Evolutionary conservation across 2,888 invertebrate genomes (phyloP).

Genomic region (Drosophila austrosaltans): DNA sequence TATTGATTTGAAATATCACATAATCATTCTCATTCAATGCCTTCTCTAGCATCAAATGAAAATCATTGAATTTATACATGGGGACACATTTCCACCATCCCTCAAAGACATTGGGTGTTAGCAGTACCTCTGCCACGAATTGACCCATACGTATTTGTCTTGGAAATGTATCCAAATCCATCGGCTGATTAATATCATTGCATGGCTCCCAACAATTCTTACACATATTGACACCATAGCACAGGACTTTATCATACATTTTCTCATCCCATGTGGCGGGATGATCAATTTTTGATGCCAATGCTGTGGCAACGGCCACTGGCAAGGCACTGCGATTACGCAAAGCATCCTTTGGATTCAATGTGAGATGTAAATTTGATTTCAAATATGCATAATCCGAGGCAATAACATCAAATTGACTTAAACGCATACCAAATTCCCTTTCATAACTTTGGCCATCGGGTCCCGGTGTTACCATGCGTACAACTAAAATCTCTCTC

Average conservation of each 20-base stretch:
- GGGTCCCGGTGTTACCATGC: conserved; percentile 69
- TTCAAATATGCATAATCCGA: conserved; percentile 78
- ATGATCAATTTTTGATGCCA: conserved; percentile 81
- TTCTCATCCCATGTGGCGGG: conserved; percentile 80
- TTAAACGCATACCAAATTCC: conserved; percentile 69
- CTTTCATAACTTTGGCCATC: conserved; percentile 63
- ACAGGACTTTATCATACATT: conserved; percentile 77
- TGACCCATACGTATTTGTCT: conserved; percentile 77
- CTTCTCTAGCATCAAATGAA: conserved; percentile 64
- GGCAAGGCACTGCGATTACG: conserved; percentile 80
- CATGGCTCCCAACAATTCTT: conserved; percentile 77
- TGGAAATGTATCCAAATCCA: conserved; percentile 78
- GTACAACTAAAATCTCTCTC: conserved; percentile 74
- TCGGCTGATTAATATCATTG: conserved; percentile 50
- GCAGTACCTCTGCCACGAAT: conserved; percentile 66
- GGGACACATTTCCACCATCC: conserved; percentile 81
- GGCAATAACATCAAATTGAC: conserved; percentile 75
- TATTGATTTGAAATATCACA: conserved; percentile 79
- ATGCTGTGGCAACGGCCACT: conserved; percentile 70
- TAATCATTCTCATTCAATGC: conserved; percentile 65
- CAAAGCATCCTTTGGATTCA: conserved; percentile 70
- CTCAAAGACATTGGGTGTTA: conserved; percentile 59
- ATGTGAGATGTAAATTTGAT: conserved; percentile 74
- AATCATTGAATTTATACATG: conserved; percentile 70
- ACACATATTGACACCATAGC: conserved; percentile 79